A percentile compares a stretch with the other conserved stretches of the same genome.
Conservation (phyloP, 2,888 invertebrate genomes). For the Eurytoma californica region DNA sequence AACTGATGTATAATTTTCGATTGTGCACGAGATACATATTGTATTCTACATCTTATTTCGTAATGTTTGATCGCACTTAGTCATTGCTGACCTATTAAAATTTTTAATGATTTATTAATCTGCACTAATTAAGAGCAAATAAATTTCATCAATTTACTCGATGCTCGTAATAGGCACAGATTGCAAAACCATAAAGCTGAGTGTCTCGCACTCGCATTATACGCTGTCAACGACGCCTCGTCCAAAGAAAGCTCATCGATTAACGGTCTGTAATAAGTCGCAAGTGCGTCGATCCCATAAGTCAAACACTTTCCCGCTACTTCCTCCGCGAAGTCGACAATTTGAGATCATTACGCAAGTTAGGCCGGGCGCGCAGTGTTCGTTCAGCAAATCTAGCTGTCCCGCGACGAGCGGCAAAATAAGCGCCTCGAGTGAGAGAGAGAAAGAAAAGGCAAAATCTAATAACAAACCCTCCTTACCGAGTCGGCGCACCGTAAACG, state of each 20-base stretch:
- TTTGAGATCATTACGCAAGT: conserved; percentile 31
- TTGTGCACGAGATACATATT: no score
- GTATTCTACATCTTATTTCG: no score
- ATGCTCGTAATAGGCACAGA: no score
- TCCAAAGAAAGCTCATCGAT: conserved; percentile 11
- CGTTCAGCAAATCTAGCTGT: conserved; percentile 1
- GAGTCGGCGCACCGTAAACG: neutral
- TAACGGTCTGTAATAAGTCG: conserved; percentile 12
- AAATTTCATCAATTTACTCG: no score
- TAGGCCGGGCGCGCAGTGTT: conserved; percentile 1
- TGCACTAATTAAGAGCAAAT: no score
- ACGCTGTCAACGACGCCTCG: no score
- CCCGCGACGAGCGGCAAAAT: neutral
- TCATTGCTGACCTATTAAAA: no score
- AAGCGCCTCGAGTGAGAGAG: neutral
- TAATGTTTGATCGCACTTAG: no score
- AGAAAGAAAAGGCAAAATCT: neutral
- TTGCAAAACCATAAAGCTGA: no score
- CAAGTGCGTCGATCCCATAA: conserved; percentile 27
- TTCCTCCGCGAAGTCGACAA: conserved; percentile 16
- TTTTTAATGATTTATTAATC: no score
- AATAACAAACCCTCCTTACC: conserved; percentile 10
- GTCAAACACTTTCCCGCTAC: conserved; percentile 37
- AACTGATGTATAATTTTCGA: no score
- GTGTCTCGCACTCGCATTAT: no score